These are phyloP conservation scores for Aleiodes testaceus DNA, from an alignment of 2,888 invertebrate genomes.

Conservation along the genomic window DNA sequence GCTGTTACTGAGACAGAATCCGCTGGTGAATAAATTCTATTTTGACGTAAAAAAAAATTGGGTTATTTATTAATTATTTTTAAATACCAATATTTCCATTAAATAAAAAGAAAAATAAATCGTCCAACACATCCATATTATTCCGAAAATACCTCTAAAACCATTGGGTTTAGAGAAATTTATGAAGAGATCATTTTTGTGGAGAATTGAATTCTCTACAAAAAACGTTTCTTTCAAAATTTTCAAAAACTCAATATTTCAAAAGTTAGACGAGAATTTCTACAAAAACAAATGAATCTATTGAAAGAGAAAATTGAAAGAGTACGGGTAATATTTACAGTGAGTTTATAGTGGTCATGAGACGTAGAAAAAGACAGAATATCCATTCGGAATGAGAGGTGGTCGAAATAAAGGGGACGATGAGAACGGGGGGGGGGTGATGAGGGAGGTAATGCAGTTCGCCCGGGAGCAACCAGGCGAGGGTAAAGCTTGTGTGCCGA, in stretches of 20 bases:
- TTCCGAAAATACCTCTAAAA: too few species aligned
- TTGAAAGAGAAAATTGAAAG: too few species aligned
- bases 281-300: neutral
- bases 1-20: constrained; percentile 57
- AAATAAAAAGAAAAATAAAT: too few species aligned
- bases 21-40: constrained; percentile 23
- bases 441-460: constrained; percentile 14
- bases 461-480: constrained; percentile 60
- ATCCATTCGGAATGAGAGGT: constrained; percentile 19
- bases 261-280: too few species aligned
- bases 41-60: constrained; percentile 14
- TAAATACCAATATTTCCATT: neutral
- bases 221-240: too few species aligned
- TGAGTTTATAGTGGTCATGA: neutral
- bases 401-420: constrained; percentile 31
- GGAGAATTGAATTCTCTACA: too few species aligned
- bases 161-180: too few species aligned
- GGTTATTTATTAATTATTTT: neutral
- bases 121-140: too few species aligned
- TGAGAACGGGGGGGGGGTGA: constrained; percentile 9
- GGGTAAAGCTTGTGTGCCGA: constrained; percentile 65
- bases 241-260: too few species aligned
- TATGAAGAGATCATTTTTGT: too few species aligned
- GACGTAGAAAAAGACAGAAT: constrained; percentile 1
- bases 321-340: too few species aligned